phyloP scores from a whole-genome alignment of 2,113 vertebrate species.

The Charina bottae region DNA sequence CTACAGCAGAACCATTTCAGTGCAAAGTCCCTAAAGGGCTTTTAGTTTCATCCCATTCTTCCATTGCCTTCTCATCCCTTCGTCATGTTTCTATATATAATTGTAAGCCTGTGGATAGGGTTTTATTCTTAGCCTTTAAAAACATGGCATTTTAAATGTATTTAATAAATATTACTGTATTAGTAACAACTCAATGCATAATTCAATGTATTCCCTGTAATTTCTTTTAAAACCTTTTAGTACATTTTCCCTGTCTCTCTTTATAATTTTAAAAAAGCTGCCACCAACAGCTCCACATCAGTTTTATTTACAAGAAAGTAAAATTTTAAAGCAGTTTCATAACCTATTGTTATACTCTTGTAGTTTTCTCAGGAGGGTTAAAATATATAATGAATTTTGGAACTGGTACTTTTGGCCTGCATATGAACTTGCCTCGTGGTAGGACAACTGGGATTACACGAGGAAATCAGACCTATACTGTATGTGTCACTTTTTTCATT shows the following conservation, averaged over 20 bases:
- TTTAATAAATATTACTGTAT: not conserved
- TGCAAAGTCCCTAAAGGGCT: not conserved
- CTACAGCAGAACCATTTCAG: not conserved
- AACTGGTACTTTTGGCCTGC: not conserved
- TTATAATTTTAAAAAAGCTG: not conserved
- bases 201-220: not conserved
- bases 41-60: not conserved
- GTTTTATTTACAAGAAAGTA: not conserved
- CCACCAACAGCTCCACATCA: not conserved
- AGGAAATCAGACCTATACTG: not conserved
- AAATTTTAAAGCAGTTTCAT: not conserved
- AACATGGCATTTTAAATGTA: not conserved
- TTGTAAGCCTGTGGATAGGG: too few species aligned
- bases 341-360: not conserved
- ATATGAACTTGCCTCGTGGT: not conserved
- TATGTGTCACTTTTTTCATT: not conserved
- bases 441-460: conserved; percentile 37
- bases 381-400: conserved; percentile 1
- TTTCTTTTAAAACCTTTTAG: not conserved
- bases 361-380: not conserved
- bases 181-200: not conserved
- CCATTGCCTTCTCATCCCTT: not conserved
- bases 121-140: not conserved
- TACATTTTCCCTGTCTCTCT: not conserved
- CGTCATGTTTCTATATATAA: not conserved